Percentiles rank a stretch among this genome's conserved stretches.
Evolutionary conservation across 2,113 vertebrate species (phyloP).

Genomic region (Xenopus laevis): DNA sequence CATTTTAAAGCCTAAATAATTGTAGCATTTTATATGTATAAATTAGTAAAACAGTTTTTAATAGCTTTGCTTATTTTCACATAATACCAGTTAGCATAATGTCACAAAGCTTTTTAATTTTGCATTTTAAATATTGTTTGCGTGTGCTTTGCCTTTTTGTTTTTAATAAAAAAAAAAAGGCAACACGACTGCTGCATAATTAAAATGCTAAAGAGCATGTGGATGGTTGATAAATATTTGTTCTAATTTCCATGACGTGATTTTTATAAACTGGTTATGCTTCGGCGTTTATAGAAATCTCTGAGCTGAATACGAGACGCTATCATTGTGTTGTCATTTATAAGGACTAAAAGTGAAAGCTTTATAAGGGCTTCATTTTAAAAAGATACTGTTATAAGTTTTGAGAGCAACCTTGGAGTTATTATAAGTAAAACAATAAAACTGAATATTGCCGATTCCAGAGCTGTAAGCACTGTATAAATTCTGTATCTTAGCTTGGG

Average conservation of each 20-base stretch:
- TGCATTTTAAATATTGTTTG: slow-evolving; percentile 40
- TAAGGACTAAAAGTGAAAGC: slow-evolving; percentile 32
- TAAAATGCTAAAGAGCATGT: slow-evolving; percentile 37
- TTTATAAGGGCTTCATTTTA: slow-evolving; percentile 28
- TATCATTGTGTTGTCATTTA: slow-evolving; percentile 30
- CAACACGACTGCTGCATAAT: slow-evolving; percentile 19
- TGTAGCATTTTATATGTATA: slow-evolving; percentile 23
- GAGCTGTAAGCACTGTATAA: slow-evolving; percentile 49
- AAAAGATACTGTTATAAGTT: slow-evolving; percentile 27
- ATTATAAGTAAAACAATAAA: slow-evolving; percentile 49
- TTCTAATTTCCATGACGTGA: slow-evolving; percentile 28
- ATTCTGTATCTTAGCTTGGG: slow-evolving; percentile 25
- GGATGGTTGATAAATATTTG: slow-evolving; percentile 42
- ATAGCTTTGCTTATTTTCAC: slow-evolving; percentile 20
- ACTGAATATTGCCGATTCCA: slow-evolving; percentile 32
- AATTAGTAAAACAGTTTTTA: slow-evolving; percentile 12
- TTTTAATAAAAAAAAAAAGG: slow-evolving; percentile 16
- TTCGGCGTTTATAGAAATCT: slow-evolving; percentile 19
- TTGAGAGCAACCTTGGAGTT: slow-evolving; percentile 38
- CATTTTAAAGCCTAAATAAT: slow-evolving; percentile 2
- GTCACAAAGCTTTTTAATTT: slow-evolving; percentile 30
- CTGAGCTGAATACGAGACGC: slow-evolving; percentile 23
- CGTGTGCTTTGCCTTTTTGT: slow-evolving; percentile 7
- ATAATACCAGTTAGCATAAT: slow-evolving; percentile 28
- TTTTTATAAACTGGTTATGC: slow-evolving; percentile 32